Evolutionary conservation across 2,113 vertebrate species (phyloP), one percentile per base, ranked within the genome.

Genomic region (Triplophysa rosa): DNA sequence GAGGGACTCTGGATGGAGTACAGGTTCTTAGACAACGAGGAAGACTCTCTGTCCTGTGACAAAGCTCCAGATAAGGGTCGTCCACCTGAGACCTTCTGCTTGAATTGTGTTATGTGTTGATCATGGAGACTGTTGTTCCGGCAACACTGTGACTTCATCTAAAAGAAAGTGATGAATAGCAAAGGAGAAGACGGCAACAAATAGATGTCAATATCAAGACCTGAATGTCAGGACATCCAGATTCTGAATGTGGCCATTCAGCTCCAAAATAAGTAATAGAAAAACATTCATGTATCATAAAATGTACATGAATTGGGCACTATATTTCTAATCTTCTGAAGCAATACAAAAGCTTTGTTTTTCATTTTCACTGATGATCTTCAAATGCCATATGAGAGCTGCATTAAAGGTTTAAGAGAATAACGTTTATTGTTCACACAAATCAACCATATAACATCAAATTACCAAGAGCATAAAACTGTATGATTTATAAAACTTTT

Each of bases 51-150:
- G 82, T 93, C 90, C 21, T 90, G 90, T 86, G 93, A 94, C 74
- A 93, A 86, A 76, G 89, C 83, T 84, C 94, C 93, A 80, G 92
- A 83, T 0, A 91, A 26, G 1, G 89, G 92, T 82, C 90, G 95
- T 87, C 93, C 95, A 89, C 84, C 90, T 88, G 93, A 92, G 82
- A 92, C 90, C 84, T 94, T 96, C 67, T 94, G 94, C 89, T 96
- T 96, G 83, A 95, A 91, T 87, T 93, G 95, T 4, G 92, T 91
- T 71, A 93, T 86, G 69, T 81, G 64, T 9, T 74, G 80, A 63
- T 93, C 93, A 83, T 90, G 91, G 8, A 86, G 83, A n/a, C 89
- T 66, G 72, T 84, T 91, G 85, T 92, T 92, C 85, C 91, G 95
- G 89, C 90, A 93, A 81, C 92, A 88, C 77, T 89, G 91, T 17